Conservation (phyloP, 2,888 invertebrate species). For the Calameuta idolon region DNA sequence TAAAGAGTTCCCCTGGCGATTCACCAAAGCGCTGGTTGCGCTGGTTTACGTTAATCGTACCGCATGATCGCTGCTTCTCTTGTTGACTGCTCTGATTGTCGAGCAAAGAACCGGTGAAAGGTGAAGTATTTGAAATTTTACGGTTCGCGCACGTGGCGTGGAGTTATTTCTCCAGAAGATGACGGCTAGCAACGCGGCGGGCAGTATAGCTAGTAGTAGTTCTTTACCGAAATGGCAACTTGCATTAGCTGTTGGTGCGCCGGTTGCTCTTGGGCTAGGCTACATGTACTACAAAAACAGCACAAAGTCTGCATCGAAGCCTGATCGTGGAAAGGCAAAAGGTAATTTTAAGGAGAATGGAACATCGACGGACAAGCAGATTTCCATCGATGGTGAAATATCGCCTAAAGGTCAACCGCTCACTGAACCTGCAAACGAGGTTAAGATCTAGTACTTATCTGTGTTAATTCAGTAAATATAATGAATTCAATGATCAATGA, state of each 20-base stretch:
- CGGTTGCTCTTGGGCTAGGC: conserved; percentile 85
- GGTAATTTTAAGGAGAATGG: conserved; percentile 66
- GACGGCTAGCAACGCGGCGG: conserved; percentile 48
- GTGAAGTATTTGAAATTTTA: conserved; percentile 4
- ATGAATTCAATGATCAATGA: neutral
- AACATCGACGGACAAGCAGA: conserved; percentile 70
- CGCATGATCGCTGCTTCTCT: conserved; percentile 21
- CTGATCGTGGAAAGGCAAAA: conserved; percentile 44
- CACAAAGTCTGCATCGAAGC: conserved; percentile 49
- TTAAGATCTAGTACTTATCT: conserved; percentile 37
- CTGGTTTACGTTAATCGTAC: conserved; percentile 15
- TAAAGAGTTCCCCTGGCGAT: neutral
- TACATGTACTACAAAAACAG: conserved; percentile 80
- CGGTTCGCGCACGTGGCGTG: neutral
- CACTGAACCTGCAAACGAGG: conserved; percentile 58
- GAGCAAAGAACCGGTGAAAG: neutral
- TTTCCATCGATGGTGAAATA: conserved; percentile 73
- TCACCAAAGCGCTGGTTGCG: conserved; percentile 14
- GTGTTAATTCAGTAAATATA: neutral
- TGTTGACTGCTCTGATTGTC: conserved; percentile 14
- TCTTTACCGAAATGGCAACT: conserved; percentile 88
- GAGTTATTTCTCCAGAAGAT: conserved; percentile 31
- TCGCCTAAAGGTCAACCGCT: conserved; percentile 61
- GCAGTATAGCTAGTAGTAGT: conserved; percentile 62
- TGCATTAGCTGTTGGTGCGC: conserved; percentile 85